phyloP scores from a whole-genome alignment of 1,140 invertebrate genomes.

The Triops longicaudatus region DNA sequence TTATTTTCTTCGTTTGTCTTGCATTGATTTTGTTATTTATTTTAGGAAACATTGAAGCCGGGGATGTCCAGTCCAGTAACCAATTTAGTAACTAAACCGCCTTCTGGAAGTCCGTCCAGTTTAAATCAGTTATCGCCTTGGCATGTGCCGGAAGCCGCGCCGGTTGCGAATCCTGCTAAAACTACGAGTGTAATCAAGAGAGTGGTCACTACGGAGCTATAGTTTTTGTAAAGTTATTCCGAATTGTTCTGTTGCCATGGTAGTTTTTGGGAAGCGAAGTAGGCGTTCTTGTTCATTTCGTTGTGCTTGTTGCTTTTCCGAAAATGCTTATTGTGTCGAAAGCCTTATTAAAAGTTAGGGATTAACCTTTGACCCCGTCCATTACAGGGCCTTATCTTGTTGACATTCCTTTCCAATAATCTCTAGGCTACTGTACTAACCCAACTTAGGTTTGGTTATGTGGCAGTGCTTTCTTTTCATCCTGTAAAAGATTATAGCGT shows the following conservation, averaged over 20 bases:
- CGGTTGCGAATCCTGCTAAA: constrained; percentile 51
- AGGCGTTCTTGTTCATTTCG: not conserved
- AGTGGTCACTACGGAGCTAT: constrained; percentile 26
- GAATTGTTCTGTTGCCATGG: not conserved
- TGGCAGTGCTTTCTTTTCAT: no score
- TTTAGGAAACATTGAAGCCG: constrained; percentile 21
- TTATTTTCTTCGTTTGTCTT: no score
- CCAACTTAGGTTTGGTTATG: no score
- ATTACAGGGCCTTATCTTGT: constrained; percentile 1
- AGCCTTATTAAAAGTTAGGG: not conserved
- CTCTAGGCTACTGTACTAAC: no score
- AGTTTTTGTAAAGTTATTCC: not conserved
- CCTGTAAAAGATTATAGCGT: no score
- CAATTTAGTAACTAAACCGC: constrained; percentile 17
- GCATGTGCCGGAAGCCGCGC: constrained; percentile 61
- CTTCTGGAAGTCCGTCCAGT: constrained; percentile 23
- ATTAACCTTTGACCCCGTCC: not conserved
- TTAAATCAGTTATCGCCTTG: constrained; percentile 58
- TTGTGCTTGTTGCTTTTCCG: not conserved
- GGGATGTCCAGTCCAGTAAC: constrained; percentile 4
- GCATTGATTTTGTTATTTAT: no score
- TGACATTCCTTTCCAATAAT: not conserved
- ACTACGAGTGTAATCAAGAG: constrained; percentile 31
- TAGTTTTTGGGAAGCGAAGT: not conserved
- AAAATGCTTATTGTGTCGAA: not conserved